These are phyloP conservation scores for Porites australiensis DNA, from an alignment of 64 coral and sea anemone genomes.

Conservation along the genomic window DNA sequence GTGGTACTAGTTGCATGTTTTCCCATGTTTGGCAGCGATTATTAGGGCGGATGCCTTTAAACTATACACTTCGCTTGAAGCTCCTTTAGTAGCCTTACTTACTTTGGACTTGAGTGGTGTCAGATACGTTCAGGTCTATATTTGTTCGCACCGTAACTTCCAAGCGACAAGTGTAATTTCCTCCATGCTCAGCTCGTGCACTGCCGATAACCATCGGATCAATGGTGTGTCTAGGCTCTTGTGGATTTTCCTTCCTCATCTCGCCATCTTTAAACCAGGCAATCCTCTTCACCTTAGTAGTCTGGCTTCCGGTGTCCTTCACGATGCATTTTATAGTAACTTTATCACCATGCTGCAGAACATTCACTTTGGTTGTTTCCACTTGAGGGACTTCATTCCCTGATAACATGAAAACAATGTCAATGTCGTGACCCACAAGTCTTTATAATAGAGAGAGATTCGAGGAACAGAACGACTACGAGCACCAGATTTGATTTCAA, in stretches of 20 bases:
- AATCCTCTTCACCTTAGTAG: neutral
- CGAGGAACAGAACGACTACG: no score
- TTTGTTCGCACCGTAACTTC: neutral
- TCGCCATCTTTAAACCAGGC: slow-evolving; percentile 21
- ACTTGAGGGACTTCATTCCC: slow-evolving; percentile 17
- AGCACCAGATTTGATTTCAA: no score
- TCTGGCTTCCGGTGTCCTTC: neutral
- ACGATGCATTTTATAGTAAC: neutral
- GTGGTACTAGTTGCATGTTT: no score
- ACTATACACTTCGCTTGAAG: no score
- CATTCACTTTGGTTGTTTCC: neutral
- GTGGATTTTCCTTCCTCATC: neutral
- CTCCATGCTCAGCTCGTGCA: neutral
- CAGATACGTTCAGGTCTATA: neutral
- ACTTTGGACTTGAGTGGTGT: neutral
- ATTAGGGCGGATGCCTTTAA: no score
- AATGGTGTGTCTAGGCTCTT: neutral
- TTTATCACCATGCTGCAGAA: neutral
- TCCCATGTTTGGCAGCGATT: no score
- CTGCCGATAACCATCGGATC: neutral
- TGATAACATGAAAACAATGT: neutral
- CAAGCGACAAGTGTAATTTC: neutral
- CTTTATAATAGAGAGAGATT: no score
- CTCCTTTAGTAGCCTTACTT: neutral
- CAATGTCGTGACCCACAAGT: neutral